These are phyloP conservation scores for Drosophila colorata DNA, from an alignment of 2,888 invertebrate species.

Conservation along the genomic window DNA sequence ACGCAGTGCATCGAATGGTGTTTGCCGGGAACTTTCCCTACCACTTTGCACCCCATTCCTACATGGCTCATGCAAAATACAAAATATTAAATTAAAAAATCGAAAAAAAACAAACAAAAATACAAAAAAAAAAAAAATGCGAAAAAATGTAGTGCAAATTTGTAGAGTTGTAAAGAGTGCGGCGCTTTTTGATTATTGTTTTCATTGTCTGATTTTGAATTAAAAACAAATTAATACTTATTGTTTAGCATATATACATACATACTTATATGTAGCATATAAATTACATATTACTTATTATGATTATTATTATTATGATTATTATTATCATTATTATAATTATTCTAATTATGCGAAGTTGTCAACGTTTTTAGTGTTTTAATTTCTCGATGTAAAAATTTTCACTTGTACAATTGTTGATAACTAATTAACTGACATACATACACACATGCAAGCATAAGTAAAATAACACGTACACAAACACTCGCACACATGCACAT, in stretches of 20 bases:
- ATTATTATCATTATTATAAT: slow-evolving; percentile 31
- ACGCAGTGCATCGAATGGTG: no score
- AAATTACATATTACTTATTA: slow-evolving; percentile 34
- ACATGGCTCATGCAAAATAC: slow-evolving; percentile 19
- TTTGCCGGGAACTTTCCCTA: background rate
- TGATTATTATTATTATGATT: slow-evolving; percentile 39
- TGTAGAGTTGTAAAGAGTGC: slow-evolving; percentile 47
- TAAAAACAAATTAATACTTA: slow-evolving; percentile 27
- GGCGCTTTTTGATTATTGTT: slow-evolving; percentile 55
- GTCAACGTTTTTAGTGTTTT: slow-evolving; percentile 50
- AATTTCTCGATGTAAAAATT: slow-evolving; percentile 60
- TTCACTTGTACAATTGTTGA: slow-evolving; percentile 77
- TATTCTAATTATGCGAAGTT: slow-evolving; percentile 35
- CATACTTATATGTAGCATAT: slow-evolving; percentile 39
- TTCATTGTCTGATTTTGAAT: slow-evolving; percentile 55
- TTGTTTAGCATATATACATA: slow-evolving; percentile 35
- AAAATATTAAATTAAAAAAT: slow-evolving; percentile 11
- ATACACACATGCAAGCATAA: slow-evolving; percentile 9
- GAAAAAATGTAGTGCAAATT: slow-evolving; percentile 41
- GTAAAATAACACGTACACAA: background rate
- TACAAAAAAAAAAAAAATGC: background rate
- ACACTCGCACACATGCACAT: background rate
- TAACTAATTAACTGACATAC: slow-evolving; percentile 33
- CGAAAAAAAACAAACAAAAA: background rate
- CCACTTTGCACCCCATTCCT: background rate